phyloP scores from a whole-genome alignment of 2,113 vertebrate genomes.

The Phylloscopus trochiloides region DNA sequence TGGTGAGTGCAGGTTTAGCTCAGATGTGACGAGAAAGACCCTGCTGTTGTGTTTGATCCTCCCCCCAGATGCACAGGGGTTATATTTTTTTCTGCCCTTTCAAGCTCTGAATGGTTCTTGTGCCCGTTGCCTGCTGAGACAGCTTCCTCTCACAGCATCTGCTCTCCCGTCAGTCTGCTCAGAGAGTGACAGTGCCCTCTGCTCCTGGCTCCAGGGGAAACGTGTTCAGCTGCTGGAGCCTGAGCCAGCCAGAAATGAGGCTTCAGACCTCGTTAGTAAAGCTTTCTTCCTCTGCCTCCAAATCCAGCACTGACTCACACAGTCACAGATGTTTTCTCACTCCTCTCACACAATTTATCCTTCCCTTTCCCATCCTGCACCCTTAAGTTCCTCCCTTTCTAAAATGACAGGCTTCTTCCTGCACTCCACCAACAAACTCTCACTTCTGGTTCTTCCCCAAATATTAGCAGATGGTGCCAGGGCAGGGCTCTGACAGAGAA shows the following conservation, averaged over 20 bases:
- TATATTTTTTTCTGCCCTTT: not conserved
- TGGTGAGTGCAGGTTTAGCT: not conserved
- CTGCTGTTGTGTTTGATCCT: not conserved
- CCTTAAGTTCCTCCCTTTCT: not conserved
- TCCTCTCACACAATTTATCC: not conserved
- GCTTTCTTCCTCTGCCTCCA: not conserved
- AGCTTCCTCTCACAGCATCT: slow-evolving; percentile 1
- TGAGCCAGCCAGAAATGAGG: not conserved
- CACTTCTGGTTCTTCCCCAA: not conserved
- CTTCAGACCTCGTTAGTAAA: not conserved
- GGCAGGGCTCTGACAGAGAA: not conserved
- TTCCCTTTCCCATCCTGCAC: not conserved
- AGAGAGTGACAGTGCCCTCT: slow-evolving; percentile 15
- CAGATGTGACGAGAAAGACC: not conserved
- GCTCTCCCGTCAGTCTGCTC: not conserved
- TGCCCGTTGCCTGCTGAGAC: not conserved
- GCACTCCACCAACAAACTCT: not conserved
- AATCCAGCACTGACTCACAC: not conserved
- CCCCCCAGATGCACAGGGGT: rapidly evolving
- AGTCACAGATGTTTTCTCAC: not conserved
- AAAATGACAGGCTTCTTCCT: not conserved
- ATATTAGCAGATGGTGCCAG: not conserved
- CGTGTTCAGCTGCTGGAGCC: not conserved
- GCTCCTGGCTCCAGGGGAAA: not conserved
- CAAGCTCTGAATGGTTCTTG: not conserved